These are phyloP conservation scores for Chrysolophus pictus DNA, from an alignment of 2,797 vertebrate genomes.

Conservation along the genomic window DNA sequence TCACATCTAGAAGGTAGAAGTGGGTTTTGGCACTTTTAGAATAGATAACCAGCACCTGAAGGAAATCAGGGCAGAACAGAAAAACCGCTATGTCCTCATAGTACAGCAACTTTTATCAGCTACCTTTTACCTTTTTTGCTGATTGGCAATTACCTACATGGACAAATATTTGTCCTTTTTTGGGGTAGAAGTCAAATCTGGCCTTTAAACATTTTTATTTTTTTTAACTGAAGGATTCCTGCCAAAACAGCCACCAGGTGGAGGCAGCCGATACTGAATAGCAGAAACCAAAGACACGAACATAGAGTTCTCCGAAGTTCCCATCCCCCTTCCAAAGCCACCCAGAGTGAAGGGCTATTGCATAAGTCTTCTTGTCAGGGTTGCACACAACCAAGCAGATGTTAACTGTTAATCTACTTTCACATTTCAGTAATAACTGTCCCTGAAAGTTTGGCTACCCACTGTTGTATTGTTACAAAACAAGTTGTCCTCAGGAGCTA, in stretches of 20 bases:
- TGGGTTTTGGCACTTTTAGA: neutral
- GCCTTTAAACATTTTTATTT: accelerated
- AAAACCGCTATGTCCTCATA: neutral
- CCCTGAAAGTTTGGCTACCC: neutral
- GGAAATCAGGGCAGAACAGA: neutral
- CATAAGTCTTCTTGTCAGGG: neutral
- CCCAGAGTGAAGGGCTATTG: neutral
- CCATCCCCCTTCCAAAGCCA: neutral
- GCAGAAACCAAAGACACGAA: neutral
- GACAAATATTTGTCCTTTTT: neutral
- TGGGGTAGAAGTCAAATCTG: accelerated
- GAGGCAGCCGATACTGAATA: conserved; percentile 46
- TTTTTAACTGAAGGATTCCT: neutral
- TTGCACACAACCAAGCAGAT: neutral
- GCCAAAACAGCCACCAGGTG: conserved; percentile 53
- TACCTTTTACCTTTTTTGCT: neutral
- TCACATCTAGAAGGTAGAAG: neutral
- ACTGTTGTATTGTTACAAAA: neutral
- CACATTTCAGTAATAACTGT: neutral
- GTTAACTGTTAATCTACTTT: neutral
- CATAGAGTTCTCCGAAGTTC: neutral
- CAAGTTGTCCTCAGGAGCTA: neutral
- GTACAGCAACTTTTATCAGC: neutral
- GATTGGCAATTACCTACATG: neutral
- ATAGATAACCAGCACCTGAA: neutral